Evolutionary conservation across 1,140 invertebrate genomes (phyloP).

Genomic region (Plutomurus gul): DNA sequence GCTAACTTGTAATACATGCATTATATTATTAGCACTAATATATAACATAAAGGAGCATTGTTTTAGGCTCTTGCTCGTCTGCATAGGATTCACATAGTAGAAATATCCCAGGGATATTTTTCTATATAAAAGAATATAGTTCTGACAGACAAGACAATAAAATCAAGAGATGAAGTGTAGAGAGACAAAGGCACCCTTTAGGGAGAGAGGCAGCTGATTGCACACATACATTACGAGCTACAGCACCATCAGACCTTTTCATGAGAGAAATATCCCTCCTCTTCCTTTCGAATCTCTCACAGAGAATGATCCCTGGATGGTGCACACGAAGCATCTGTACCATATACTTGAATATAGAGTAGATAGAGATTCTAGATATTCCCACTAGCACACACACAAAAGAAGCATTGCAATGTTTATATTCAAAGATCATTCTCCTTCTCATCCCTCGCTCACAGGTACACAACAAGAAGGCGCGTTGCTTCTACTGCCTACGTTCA

Average conservation of each 20-base stretch:
- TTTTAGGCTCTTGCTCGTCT: no score
- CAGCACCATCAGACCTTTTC: no score
- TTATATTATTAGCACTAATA: no score
- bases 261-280: neutral
- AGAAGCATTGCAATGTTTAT: neutral
- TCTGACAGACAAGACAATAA: no score
- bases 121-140: no score
- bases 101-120: no score
- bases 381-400: neutral
- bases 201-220: neutral
- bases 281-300: neutral
- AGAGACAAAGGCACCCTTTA: neutral
- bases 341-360: neutral
- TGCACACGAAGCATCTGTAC: no score
- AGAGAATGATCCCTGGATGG: neutral
- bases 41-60: no score
- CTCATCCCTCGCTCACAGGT: neutral
- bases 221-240: no score
- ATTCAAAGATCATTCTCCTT: conserved; percentile 24
- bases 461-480: neutral
- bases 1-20: no score
- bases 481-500: neutral
- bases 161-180: neutral
- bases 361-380: no score
- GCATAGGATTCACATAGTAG: no score